phyloP scores from a whole-genome alignment of 2,113 vertebrate species.

The Phaetusa simplex region DNA sequence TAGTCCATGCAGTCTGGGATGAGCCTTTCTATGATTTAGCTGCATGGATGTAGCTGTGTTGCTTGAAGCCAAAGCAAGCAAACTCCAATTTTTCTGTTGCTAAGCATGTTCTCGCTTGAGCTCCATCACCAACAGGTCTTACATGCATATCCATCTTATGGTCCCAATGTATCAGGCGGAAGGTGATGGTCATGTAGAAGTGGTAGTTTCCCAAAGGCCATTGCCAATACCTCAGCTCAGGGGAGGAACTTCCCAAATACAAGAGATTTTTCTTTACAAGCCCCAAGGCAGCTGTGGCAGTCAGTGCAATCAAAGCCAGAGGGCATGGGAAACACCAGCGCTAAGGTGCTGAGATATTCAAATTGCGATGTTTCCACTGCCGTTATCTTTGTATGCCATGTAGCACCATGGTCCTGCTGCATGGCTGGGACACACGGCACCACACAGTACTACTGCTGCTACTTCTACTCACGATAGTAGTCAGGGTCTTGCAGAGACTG shows the following conservation, averaged over 20 bases:
- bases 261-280: neutral
- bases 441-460: neutral
- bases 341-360: neutral
- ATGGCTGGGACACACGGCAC: neutral
- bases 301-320: neutral
- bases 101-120: neutral
- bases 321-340: neutral
- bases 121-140: neutral
- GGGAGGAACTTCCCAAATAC: neutral
- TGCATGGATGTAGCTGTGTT: neutral
- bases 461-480: neutral
- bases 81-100: neutral
- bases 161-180: neutral
- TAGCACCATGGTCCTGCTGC: neutral
- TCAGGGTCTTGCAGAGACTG: neutral
- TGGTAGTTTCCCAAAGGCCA: neutral
- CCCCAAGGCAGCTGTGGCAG: neutral
- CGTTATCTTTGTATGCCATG: fast-evolving
- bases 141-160: neutral
- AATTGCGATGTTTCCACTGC: neutral
- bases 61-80: neutral
- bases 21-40: neutral
- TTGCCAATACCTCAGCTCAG: neutral
- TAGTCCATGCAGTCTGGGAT: neutral
- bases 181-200: neutral